phyloP scores from a whole-genome alignment of 2,888 invertebrate genomes.

The Synanthedon tipuliformis region DNA sequence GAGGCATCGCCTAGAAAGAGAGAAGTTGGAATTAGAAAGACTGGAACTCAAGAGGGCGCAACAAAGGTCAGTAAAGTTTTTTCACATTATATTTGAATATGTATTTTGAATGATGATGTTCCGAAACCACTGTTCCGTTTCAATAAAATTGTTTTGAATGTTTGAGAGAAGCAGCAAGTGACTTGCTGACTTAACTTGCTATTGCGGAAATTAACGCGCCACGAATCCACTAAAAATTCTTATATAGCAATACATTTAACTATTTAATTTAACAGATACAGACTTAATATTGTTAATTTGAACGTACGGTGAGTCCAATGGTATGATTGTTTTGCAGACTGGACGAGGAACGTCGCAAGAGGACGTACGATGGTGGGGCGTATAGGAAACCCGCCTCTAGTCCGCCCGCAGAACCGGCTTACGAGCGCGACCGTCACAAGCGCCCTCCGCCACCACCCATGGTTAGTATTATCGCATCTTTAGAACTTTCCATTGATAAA shows the following conservation, averaged over 20 bases:
- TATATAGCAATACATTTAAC: too few relatives aligned
- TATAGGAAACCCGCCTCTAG: slow-evolving; percentile 51
- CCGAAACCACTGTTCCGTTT: too few relatives aligned
- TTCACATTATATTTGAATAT: too few relatives aligned
- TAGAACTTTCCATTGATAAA: too few relatives aligned
- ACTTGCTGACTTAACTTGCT: too few relatives aligned
- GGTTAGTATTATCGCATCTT: slow-evolving; percentile 14
- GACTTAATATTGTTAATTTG: slow-evolving; percentile 18
- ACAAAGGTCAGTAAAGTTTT: slow-evolving; percentile 61
- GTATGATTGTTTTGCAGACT: slow-evolving; percentile 27
- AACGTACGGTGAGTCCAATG: neutral
- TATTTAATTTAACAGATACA: too few relatives aligned
- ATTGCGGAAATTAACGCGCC: too few relatives aligned
- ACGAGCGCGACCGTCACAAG: slow-evolving; percentile 58
- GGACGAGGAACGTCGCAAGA: slow-evolving; percentile 73
- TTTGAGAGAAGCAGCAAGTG: too few relatives aligned
- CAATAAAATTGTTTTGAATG: too few relatives aligned
- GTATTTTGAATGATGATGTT: too few relatives aligned
- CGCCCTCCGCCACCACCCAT: slow-evolving; percentile 44
- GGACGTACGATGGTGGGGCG: slow-evolving; percentile 55
- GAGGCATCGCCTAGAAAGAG: slow-evolving; percentile 81
- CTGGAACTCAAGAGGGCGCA: slow-evolving; percentile 86
- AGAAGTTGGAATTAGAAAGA: slow-evolving; percentile 81
- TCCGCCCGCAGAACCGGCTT: slow-evolving; percentile 49
- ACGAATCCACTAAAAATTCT: too few relatives aligned